Percentiles rank a stretch among this genome's conserved stretches.
Conservation (phyloP, 2,888 invertebrate species). For the Nyleta sp. region DNA sequence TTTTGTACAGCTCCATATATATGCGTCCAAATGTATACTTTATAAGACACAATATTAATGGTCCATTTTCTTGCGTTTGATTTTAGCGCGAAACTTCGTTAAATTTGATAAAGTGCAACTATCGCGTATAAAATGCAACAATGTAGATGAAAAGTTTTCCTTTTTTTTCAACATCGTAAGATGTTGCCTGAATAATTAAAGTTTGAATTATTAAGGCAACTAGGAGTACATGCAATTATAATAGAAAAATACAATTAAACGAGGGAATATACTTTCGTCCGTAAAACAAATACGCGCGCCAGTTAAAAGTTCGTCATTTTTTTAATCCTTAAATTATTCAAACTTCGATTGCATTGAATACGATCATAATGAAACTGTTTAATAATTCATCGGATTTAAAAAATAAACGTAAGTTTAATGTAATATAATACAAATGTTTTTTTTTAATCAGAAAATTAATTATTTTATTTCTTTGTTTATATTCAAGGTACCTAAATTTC, state of each 20-base stretch:
- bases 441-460: no score
- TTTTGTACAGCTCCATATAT: slow-evolving; percentile 42
- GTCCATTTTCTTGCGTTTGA: slow-evolving; percentile 46
- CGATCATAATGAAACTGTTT: no score
- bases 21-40: slow-evolving; percentile 45
- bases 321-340: slow-evolving; percentile 31
- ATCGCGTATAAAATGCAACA: slow-evolving; percentile 17
- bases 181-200: slow-evolving; percentile 41
- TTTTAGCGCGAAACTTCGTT: slow-evolving; percentile 38
- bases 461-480: no score
- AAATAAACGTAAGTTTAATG: no score
- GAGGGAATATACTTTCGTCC: slow-evolving; percentile 11
- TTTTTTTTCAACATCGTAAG: slow-evolving; percentile 26
- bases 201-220: slow-evolving; percentile 24
- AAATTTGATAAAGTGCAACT: slow-evolving; percentile 40
- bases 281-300: slow-evolving; percentile 24
- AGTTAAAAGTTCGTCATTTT: slow-evolving; percentile 35
- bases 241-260: slow-evolving; percentile 19
- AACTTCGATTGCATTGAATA: no score
- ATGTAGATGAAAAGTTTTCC: slow-evolving; percentile 24
- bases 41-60: slow-evolving; percentile 52
- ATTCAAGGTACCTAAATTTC: no score
- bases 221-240: slow-evolving; percentile 23
- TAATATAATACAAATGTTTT: no score
- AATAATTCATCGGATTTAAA: no score